Conservation (phyloP, 2,888 invertebrate species). For the Philonicus albiceps region DNA sequence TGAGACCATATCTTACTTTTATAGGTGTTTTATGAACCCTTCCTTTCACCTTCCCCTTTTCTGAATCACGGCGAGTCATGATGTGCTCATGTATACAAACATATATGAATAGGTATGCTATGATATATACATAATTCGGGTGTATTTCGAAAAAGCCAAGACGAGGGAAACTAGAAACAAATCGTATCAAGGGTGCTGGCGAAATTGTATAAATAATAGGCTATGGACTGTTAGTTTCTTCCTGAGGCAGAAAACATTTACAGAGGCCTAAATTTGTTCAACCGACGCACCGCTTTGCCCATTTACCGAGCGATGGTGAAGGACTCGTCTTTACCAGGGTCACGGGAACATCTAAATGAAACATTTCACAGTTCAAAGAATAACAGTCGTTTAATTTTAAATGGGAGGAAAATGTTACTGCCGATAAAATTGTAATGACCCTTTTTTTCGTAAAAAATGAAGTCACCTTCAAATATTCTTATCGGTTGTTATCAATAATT, state of each 20-base stretch:
- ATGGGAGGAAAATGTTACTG: neutral
- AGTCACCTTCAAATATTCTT: too few species aligned
- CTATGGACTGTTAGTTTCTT: constrained; percentile 14
- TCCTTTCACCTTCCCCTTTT: neutral
- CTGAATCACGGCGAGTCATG: neutral
- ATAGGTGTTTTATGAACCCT: neutral
- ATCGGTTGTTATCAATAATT: too few species aligned
- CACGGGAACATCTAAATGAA: neutral
- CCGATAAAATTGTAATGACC: neutral
- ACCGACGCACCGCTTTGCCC: neutral
- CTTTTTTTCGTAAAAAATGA: too few species aligned
- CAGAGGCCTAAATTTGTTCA: neutral
- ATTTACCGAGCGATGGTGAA: neutral
- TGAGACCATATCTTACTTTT: neutral
- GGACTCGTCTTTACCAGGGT: neutral
- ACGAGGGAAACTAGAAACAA: neutral
- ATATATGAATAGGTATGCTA: neutral
- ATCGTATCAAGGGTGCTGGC: neutral
- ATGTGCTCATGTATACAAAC: neutral
- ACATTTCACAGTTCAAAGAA: neutral
- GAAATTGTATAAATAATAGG: constrained; percentile 2
- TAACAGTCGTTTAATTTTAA: neutral
- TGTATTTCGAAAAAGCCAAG: neutral
- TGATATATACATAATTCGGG: too few species aligned
- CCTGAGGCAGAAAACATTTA: constrained; percentile 24